Conservation (phyloP, 2,113 vertebrate species). For the Orthonyx spaldingii region DNA sequence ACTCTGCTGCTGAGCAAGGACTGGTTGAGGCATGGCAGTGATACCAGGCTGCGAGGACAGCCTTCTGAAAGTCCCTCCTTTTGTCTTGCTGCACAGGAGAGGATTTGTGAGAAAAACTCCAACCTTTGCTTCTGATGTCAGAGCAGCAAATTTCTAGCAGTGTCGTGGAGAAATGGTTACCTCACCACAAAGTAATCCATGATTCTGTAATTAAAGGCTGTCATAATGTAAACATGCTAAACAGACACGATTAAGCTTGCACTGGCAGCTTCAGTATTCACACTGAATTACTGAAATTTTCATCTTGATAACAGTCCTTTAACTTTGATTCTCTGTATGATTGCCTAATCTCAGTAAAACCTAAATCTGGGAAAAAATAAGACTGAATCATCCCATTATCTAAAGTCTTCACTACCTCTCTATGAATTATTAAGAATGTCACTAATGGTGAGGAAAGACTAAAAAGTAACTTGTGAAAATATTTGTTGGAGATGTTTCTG, state of each 20-base stretch:
- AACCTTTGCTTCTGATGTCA: not conserved
- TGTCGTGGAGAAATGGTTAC: not conserved
- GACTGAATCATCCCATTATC: not conserved
- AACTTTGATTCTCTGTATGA: not conserved
- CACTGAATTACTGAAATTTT: not conserved
- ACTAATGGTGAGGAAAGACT: not conserved
- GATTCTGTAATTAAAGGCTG: not conserved
- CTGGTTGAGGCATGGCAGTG: accelerated
- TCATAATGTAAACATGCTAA: not conserved
- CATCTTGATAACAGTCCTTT: not conserved
- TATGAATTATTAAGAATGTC: not conserved
- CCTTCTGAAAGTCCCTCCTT: not conserved
- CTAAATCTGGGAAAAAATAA: not conserved
- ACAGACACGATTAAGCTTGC: not conserved
- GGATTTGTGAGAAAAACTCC: not conserved
- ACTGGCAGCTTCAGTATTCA: not conserved
- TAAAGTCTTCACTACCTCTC: not conserved
- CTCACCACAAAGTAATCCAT: not conserved
- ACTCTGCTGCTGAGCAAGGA: not conserved
- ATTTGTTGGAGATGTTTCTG: not conserved
- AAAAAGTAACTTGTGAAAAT: not conserved
- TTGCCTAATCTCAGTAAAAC: not conserved
- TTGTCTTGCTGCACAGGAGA: not conserved
- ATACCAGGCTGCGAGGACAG: not conserved
- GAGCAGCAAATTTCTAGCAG: not conserved